Percentiles rank a stretch among this genome's conserved stretches.
These are phyloP conservation scores for Rhodeus uyekii DNA, from an alignment of 2,797 vertebrate species.

Conservation along the genomic window DNA sequence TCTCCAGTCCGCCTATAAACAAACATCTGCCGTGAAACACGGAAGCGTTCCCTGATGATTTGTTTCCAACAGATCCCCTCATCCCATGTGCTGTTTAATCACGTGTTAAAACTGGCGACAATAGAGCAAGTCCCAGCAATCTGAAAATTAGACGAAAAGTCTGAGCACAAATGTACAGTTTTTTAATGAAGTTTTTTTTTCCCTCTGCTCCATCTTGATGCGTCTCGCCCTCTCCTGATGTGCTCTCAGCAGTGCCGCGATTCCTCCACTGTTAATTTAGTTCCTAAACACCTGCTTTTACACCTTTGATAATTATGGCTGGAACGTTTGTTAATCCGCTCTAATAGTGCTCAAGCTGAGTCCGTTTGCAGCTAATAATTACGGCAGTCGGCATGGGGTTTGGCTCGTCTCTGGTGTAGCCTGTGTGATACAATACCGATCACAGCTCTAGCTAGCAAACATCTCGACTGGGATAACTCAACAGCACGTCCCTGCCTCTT, in stretches of 20 bases:
- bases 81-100: conserved; percentile 66
- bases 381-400: conserved; percentile 75
- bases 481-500: conserved; percentile 45
- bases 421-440: conserved; percentile 62
- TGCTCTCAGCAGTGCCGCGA: conserved; percentile 40
- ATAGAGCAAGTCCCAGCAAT: conserved; percentile 65
- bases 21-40: conserved; percentile 72
- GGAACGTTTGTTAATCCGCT: conserved; percentile 78
- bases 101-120: conserved; percentile 66
- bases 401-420: conserved; percentile 66
- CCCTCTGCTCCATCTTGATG: not conserved
- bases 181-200: conserved; percentile 64
- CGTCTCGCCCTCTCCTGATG: conserved; percentile 13
- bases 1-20: conserved; percentile 66
- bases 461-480: conserved; percentile 55
- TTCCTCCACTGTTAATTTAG: conserved; percentile 64
- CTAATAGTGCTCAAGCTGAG: conserved; percentile 78
- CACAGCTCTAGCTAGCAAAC: conserved; percentile 51
- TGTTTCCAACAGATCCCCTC: conserved; percentile 63
- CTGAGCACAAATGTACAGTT: conserved; percentile 63
- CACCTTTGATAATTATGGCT: conserved; percentile 79
- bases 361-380: conserved; percentile 82
- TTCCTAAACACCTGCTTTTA: conserved; percentile 72
- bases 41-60: conserved; percentile 64
- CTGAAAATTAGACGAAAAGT: conserved; percentile 63